Evolutionary conservation across 2,888 invertebrate genomes (phyloP), one percentile per base, ranked within the genome.

Genomic region (Proisotoma minuta): DNA sequence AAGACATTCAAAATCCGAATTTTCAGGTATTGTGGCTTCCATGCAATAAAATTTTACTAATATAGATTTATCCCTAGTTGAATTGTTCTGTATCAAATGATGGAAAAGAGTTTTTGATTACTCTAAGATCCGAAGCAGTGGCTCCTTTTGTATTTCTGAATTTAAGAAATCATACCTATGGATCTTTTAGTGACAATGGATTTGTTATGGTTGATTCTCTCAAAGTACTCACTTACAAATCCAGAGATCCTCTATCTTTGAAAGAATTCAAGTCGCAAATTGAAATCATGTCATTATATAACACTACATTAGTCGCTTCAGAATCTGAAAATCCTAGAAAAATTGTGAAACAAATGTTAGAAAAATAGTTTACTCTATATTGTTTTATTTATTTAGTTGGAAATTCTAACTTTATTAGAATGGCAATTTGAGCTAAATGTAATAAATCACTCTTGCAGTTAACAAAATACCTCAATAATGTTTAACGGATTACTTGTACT

Each of bases 161-260:
- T 86, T 76, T 88, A 23, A 86, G 87, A 67, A 76, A 82, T 2
- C 75, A 77, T 2, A 54, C 75, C 80, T 40, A 76, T 75, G 91
- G 91, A 1, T 79, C 78, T 62, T 91, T 91, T 77, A 84, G 85
- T 1, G 85, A 88, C 71, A 91, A 92, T 77, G 91, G 91, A 0
- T 85, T 91, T 67, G 65, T 78, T 4, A 75, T 74, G 81, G 74
- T 78, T 2, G 68, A 74, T 20, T 66, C 74, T 15, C 66, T 62
- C 18, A 77, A 76, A 59, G 70, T 28, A 3, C 62, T 79, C 26
- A 63, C 61, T 23, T 79, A 69, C 60, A 58, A 49, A 15, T 65
- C 65, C 2, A 59, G 63, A 47, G 61, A 59, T 23, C 60, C 63
- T 3, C 57, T 70, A 2, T 51, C 63, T 3, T 22, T 53, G 2